Percentiles rank a stretch among this genome's conserved stretches.
Evolutionary conservation across 2,888 invertebrate species (phyloP).

Genomic region (Tetrapedia diversipes): DNA sequence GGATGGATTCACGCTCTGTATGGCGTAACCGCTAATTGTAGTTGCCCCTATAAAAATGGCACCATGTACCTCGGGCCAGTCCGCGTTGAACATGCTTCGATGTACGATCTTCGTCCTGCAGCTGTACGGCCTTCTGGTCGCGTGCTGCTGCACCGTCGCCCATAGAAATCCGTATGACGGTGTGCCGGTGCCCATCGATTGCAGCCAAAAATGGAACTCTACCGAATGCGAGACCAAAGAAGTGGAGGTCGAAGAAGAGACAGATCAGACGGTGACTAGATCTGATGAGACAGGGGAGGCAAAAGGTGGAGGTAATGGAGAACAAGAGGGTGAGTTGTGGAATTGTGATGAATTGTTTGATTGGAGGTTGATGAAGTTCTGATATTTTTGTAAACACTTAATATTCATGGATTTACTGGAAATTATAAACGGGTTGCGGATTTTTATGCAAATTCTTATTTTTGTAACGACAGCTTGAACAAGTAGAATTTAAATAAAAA

Average conservation of each 20-base stretch:
- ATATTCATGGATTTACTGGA: too few relatives aligned
- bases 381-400: not conserved
- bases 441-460: too few relatives aligned
- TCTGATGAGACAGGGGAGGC: not conserved
- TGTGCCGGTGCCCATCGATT: constrained; percentile 18
- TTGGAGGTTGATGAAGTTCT: not conserved
- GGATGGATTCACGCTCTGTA: constrained; percentile 82
- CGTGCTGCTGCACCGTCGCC: constrained; percentile 39
- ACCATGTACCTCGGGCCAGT: constrained; percentile 68
- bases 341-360: not conserved
- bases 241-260: too few relatives aligned
- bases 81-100: constrained; percentile 78
- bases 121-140: constrained; percentile 57
- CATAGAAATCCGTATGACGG: not conserved
- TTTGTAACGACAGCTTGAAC: too few relatives aligned
- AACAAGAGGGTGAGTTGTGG: constrained; percentile 47
- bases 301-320: not conserved
- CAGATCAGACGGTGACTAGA: not conserved
- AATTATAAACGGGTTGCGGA: too few relatives aligned
- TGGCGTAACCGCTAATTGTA: constrained; percentile 76
- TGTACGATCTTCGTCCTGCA: constrained; percentile 68
- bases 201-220: constrained; percentile 11
- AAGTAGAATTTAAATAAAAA: too few relatives aligned
- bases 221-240: constrained; percentile 24
- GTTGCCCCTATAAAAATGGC: constrained; percentile 77